Conservation (phyloP, 2,797 vertebrate genomes). For the Heliangelus exortis region DNA sequence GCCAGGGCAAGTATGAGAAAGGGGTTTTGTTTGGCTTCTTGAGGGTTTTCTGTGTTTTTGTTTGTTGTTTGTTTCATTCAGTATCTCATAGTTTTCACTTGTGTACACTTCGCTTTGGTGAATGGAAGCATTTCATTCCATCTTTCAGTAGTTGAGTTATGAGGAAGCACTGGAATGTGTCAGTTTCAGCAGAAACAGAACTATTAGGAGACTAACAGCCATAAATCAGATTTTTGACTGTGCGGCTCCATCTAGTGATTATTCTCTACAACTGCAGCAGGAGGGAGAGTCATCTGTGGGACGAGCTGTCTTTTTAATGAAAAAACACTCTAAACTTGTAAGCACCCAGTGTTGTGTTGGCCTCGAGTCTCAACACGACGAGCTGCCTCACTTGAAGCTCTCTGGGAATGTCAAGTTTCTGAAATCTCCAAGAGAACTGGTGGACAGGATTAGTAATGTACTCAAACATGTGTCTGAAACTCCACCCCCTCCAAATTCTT, state of each 20-base stretch:
- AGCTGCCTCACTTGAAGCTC: neutral
- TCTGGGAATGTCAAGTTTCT: neutral
- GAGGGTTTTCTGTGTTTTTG: too few species aligned
- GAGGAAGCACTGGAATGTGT: neutral
- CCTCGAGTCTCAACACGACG: neutral
- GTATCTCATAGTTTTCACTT: neutral
- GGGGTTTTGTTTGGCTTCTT: neutral
- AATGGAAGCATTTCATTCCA: neutral
- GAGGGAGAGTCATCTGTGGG: neutral
- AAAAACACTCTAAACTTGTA: neutral
- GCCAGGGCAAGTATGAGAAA: too few species aligned
- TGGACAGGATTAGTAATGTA: neutral
- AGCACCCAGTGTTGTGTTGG: neutral
- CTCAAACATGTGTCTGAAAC: neutral
- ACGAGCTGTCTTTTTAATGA: neutral
- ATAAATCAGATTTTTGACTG: constrained; percentile 69
- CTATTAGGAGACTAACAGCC: neutral
- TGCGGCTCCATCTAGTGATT: constrained; percentile 65
- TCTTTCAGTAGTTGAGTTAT: neutral
- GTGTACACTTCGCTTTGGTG: neutral
- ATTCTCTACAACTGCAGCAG: neutral
- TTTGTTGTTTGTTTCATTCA: neutral
- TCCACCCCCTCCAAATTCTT: too few species aligned
- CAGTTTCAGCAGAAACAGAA: neutral
- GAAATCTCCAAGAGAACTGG: neutral